Conservation (phyloP, 2,888 invertebrate genomes). For the Oxystoma pomonae region DNA sequence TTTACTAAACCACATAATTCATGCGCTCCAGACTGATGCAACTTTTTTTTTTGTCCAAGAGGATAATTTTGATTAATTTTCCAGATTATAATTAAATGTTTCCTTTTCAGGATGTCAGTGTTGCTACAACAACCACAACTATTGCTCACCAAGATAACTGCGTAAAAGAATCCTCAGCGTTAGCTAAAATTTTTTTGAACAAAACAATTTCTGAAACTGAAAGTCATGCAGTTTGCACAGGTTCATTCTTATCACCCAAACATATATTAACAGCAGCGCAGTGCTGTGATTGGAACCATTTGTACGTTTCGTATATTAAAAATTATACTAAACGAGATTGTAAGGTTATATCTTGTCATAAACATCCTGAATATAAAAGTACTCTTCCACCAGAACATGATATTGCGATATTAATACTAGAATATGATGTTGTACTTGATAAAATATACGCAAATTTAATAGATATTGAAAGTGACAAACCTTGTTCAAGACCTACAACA, state of each 20-base stretch:
- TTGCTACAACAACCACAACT: not conserved
- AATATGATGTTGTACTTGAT: too few species aligned
- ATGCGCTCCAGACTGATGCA: too few species aligned
- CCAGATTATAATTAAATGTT: too few species aligned
- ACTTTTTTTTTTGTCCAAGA: too few species aligned
- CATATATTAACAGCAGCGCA: not conserved
- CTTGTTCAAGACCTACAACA: too few species aligned
- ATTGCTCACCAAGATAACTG: not conserved
- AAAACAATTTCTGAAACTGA: too few species aligned
- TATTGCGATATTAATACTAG: not conserved
- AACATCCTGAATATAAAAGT: not conserved
- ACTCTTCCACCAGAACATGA: not conserved
- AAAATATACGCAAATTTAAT: too few species aligned
- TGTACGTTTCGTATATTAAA: not conserved
- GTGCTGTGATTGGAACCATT: not conserved
- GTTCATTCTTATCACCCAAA: not conserved
- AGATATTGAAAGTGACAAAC: too few species aligned
- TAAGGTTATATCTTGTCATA: not conserved
- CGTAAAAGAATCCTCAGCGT: not conserved
- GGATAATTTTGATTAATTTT: too few species aligned
- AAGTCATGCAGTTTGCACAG: too few species aligned
- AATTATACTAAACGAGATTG: not conserved
- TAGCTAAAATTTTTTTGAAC: too few species aligned
- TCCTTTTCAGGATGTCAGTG: not conserved
- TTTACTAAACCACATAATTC: too few species aligned